Percentiles rank a stretch among this genome's conserved stretches.
These are phyloP conservation scores for Ischnura elegans DNA, from an alignment of 2,888 invertebrate genomes.

Conservation along the genomic window DNA sequence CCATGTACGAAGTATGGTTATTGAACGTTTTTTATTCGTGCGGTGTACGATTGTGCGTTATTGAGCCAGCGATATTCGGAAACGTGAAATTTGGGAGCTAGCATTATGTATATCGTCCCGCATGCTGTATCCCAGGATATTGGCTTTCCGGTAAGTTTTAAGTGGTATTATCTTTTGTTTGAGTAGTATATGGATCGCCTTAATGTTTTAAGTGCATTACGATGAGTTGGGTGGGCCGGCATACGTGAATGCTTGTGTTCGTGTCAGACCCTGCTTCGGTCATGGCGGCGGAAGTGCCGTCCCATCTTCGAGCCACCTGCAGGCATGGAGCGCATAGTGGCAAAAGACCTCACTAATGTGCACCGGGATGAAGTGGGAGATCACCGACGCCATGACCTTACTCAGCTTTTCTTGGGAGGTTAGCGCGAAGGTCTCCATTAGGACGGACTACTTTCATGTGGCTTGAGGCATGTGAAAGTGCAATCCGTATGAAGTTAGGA, in stretches of 20 bases:
- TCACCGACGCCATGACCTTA: background rate
- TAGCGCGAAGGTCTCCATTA: background rate
- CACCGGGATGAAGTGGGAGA: background rate
- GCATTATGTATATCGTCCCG: background rate
- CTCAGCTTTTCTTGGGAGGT: background rate
- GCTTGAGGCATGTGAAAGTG: slow-evolving; percentile 4
- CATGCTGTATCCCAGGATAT: background rate
- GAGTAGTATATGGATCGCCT: background rate
- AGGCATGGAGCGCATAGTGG: background rate
- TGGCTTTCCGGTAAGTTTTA: background rate
- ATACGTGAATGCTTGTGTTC: background rate
- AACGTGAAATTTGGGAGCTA: background rate
- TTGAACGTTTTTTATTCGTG: background rate
- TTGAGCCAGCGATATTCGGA: background rate
- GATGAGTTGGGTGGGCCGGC: background rate
- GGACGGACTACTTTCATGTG: background rate
- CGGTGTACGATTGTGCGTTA: background rate
- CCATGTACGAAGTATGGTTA: background rate
- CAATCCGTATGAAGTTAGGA: too few relatives aligned
- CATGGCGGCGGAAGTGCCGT: slow-evolving; percentile 15
- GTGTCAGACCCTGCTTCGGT: background rate
- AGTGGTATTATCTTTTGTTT: background rate
- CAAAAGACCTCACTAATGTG: background rate
- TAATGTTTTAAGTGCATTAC: background rate
- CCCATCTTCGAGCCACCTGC: background rate